Evolutionary conservation across 64 coral and sea anemone species (phyloP).

Genomic region (Montipora cactus): DNA sequence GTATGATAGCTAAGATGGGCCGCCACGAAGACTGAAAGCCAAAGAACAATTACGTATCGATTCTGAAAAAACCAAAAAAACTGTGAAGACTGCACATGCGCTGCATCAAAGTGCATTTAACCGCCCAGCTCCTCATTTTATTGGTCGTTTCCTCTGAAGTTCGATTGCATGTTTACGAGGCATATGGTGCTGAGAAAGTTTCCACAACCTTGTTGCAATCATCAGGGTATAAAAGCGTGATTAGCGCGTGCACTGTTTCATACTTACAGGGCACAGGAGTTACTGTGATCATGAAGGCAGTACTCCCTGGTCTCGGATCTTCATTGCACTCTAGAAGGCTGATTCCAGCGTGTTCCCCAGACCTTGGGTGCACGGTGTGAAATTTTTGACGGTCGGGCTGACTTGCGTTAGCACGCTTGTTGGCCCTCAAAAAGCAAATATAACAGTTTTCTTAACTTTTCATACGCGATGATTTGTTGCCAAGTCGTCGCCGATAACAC

Average conservation of each 20-base stretch:
- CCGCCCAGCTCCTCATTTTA: background rate
- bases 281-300: slow-evolving; percentile 96
- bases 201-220: slow-evolving; percentile 56
- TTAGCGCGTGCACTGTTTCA: slow-evolving; percentile 26
- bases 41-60: too few relatives aligned
- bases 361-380: slow-evolving; percentile 88
- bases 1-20: too few relatives aligned
- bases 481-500: too few relatives aligned
- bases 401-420: slow-evolving; percentile 91
- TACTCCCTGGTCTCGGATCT: slow-evolving; percentile 74
- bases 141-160: slow-evolving; percentile 14
- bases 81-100: background rate
- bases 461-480: too few relatives aligned
- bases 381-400: slow-evolving; percentile 96
- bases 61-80: too few relatives aligned
- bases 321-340: slow-evolving; percentile 72
- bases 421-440: slow-evolving; percentile 12
- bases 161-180: background rate
- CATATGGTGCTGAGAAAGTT: slow-evolving; percentile 37
- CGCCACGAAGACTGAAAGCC: too few relatives aligned
- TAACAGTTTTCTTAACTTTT: too few relatives aligned
- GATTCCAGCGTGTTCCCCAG: slow-evolving; percentile 91
- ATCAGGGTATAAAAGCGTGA: slow-evolving; percentile 70
- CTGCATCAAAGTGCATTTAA: background rate
- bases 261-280: slow-evolving; percentile 92